Conservation (phyloP, 2,888 invertebrate genomes). For the Eupithecia insigniata region DNA sequence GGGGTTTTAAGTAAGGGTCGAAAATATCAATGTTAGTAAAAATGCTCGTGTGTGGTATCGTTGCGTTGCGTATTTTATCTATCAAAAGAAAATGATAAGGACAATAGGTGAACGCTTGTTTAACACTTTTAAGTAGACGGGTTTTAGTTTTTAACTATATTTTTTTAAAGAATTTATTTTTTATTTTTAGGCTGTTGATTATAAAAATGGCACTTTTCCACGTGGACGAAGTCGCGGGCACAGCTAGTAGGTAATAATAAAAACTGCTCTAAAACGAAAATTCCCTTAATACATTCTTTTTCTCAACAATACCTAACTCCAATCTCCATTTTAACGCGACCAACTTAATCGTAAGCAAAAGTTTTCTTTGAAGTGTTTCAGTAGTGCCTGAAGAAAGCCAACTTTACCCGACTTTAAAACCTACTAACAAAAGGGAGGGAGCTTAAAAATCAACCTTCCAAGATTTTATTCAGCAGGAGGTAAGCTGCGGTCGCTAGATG, state of each 20-base stretch:
- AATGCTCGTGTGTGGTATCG: too few species aligned
- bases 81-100: too few species aligned
- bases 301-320: constrained; percentile 21
- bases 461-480: constrained; percentile 60
- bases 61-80: too few species aligned
- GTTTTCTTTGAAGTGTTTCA: constrained; percentile 36
- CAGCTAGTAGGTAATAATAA: neutral
- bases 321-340: constrained; percentile 30
- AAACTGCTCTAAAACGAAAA: neutral
- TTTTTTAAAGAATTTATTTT: too few species aligned
- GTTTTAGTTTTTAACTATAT: too few species aligned
- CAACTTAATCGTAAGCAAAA: constrained; percentile 31
- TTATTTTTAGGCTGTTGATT: too few species aligned
- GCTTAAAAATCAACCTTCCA: constrained; percentile 61
- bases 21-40: too few species aligned
- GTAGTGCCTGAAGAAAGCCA: constrained; percentile 48
- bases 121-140: too few species aligned
- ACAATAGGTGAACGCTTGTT: too few species aligned
- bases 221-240: too few species aligned
- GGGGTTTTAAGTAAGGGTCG: too few species aligned
- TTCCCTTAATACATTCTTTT: neutral
- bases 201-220: too few species aligned
- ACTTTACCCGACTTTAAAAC: constrained; percentile 58
- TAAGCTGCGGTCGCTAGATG: constrained; percentile 51
- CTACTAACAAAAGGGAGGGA: constrained; percentile 45